Percentiles rank a stretch among this genome's conserved stretches.
phyloP scores from a whole-genome alignment of 2,113 vertebrate genomes.

The Myrmecophaga tridactyla region DNA sequence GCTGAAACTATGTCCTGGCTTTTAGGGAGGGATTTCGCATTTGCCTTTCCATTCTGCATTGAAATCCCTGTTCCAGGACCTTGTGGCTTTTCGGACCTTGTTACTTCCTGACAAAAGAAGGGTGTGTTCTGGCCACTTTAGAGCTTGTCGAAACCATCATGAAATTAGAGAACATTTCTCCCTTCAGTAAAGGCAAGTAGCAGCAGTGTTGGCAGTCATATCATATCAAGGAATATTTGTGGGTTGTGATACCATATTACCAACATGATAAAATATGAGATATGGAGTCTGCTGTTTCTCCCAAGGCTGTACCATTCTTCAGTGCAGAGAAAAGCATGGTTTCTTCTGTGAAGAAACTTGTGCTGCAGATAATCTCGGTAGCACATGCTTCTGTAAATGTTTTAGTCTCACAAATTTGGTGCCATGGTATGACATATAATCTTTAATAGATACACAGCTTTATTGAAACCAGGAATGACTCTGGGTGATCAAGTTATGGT shows the following conservation, averaged over 20 bases:
- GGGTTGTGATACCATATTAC: neutral
- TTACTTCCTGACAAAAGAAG: neutral
- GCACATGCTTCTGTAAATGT: neutral
- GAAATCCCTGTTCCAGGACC: neutral
- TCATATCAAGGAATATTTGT: neutral
- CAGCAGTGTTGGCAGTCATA: neutral
- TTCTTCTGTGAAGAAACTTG: neutral
- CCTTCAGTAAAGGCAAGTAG: neutral
- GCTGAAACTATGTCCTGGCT: neutral
- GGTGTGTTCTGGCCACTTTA: neutral
- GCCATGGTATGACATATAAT: neutral
- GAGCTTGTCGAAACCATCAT: neutral
- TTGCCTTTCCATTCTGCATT: neutral
- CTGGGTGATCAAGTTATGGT: neutral
- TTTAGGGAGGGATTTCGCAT: conserved; percentile 18
- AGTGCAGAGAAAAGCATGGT: neutral
- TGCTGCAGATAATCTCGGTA: neutral
- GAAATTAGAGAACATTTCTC: neutral
- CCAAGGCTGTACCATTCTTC: neutral
- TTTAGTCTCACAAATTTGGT: neutral
- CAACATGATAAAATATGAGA: neutral
- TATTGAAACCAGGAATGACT: neutral
- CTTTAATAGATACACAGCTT: neutral
- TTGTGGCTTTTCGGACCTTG: no score
- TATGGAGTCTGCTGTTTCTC: neutral